A percentile compares a stretch with the other conserved stretches of the same genome.
phyloP scores from a whole-genome alignment of 2,113 vertebrate species.

The Morphnarchus princeps region DNA sequence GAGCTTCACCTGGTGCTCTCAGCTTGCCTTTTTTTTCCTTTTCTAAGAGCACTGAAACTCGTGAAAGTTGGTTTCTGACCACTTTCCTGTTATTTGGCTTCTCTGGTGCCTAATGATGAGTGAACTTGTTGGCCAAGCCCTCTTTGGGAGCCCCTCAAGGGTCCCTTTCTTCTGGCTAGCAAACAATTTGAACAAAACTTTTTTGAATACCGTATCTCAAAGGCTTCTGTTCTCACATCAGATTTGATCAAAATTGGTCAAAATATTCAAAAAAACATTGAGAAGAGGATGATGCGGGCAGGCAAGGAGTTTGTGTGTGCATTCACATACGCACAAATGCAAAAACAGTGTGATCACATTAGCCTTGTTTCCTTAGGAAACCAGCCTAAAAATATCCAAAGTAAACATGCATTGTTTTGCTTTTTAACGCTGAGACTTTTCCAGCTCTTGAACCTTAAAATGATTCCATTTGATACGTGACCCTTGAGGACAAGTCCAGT shows the following conservation, averaged over 20 bases:
- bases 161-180: neutral
- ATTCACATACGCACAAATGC: neutral
- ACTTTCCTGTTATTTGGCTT: neutral
- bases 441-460: conserved; percentile 4
- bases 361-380: conserved; percentile 48
- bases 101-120: neutral
- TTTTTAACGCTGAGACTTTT: neutral
- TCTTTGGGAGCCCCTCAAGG: neutral
- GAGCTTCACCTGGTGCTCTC: neutral
- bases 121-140: neutral
- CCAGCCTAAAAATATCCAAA: conserved; percentile 34
- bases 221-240: neutral
- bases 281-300: neutral
- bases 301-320: neutral
- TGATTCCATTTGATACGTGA: conserved; percentile 21
- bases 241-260: neutral
- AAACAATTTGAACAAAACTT: neutral
- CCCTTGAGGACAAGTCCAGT: conserved; percentile 2
- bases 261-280: neutral
- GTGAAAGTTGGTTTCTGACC: neutral
- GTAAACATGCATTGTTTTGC: conserved; percentile 50
- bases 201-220: fast-evolving
- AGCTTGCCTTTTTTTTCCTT: neutral
- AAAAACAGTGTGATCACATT: neutral
- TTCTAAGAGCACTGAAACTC: neutral